Percentiles rank a stretch among this genome's conserved stretches.
Evolutionary conservation across 2,113 vertebrate species (phyloP).

Genomic region (Piprites chloris): DNA sequence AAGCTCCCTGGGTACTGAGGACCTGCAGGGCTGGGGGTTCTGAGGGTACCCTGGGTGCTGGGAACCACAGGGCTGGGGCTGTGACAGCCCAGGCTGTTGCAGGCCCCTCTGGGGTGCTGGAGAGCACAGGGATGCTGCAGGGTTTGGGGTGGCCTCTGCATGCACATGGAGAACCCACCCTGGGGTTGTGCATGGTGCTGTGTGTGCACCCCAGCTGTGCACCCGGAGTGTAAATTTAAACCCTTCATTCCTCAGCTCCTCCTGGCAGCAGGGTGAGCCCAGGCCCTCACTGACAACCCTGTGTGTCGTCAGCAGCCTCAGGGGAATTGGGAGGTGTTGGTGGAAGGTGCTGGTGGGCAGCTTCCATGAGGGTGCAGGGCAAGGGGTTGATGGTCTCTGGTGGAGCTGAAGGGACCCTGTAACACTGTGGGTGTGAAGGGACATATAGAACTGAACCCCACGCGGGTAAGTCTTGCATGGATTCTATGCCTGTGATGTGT

Average conservation of each 20-base stretch:
- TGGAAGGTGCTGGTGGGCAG: background rate
- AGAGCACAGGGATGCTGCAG: background rate
- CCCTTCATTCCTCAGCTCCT: accelerated
- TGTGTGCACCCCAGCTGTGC: accelerated
- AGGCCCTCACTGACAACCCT: background rate
- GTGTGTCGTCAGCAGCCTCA: accelerated
- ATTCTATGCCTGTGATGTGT: background rate
- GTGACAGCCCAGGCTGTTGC: background rate
- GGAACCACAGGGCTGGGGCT: too few relatives aligned
- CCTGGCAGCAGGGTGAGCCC: background rate
- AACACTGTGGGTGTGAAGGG: accelerated
- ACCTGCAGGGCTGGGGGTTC: too few relatives aligned
- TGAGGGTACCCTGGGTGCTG: background rate
- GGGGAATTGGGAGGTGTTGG: background rate
- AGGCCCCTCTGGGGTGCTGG: background rate
- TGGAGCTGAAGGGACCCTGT: background rate
- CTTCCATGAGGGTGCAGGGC: accelerated
- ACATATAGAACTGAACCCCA: background rate
- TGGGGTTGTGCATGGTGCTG: background rate
- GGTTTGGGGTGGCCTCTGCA: background rate
- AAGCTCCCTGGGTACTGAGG: background rate
- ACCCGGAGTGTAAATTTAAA: background rate
- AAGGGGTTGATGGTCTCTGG: background rate
- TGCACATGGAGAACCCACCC: accelerated
- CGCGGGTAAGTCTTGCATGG: accelerated